Percentiles rank a stretch among this genome's conserved stretches.
Evolutionary conservation across 2,797 vertebrate genomes (phyloP).

Genomic region (Rhynchonycteris naso): DNA sequence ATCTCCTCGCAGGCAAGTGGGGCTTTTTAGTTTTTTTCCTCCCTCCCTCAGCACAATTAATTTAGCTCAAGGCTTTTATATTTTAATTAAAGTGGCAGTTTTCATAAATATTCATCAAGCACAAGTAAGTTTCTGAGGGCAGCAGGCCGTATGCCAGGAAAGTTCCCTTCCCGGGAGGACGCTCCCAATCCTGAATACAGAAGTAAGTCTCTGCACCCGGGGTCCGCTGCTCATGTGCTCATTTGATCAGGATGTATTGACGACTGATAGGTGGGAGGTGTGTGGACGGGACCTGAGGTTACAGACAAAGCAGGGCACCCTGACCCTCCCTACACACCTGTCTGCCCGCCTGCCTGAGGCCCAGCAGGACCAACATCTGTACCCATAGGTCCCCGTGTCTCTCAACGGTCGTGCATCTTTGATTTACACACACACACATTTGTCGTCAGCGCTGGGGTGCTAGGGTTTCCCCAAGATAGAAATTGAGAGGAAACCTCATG

Average conservation of each 20-base stretch:
- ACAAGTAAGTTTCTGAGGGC: constrained; percentile 60
- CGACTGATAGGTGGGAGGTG: accelerated
- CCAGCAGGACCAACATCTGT: background rate
- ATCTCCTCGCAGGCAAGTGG: constrained; percentile 54
- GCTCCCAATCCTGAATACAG: accelerated
- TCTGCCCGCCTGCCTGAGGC: background rate
- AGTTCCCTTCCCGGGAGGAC: accelerated
- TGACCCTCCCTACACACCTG: accelerated
- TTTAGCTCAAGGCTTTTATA: constrained; percentile 61
- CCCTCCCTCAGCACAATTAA: constrained; percentile 75
- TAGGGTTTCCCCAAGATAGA: background rate
- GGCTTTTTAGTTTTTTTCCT: background rate
- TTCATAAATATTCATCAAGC: constrained; percentile 83
- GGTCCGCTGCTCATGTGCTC: accelerated
- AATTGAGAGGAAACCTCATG: background rate
- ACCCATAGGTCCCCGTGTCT: accelerated
- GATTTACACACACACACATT: background rate
- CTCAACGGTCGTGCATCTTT: accelerated
- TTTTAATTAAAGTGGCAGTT: constrained; percentile 82
- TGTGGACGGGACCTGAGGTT: background rate
- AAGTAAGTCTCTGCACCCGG: accelerated
- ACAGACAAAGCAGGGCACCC: accelerated
- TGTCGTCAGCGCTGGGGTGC: background rate
- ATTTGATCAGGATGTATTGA: background rate
- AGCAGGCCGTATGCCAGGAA: background rate